Percentiles rank a stretch among this genome's conserved stretches.
Conservation (phyloP, 2,113 vertebrate species). For the Bagarius yarrelli region DNA sequence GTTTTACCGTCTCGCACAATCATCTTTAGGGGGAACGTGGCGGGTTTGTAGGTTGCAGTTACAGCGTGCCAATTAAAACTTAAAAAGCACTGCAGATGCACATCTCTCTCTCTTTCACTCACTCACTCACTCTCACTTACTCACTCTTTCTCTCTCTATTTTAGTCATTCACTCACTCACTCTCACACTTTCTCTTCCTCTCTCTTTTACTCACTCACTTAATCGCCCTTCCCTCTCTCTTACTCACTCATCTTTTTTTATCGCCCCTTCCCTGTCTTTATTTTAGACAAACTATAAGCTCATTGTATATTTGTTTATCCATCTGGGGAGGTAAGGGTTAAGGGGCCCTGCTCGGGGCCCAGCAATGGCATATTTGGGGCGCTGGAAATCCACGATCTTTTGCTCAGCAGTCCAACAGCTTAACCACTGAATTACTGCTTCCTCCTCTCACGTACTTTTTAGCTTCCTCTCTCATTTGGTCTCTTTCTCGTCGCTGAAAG, state of each 20-base stretch:
- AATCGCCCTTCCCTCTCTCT: background rate
- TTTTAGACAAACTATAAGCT: too few relatives aligned
- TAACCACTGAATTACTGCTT: too few relatives aligned
- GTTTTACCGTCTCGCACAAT: background rate
- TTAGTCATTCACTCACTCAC: background rate
- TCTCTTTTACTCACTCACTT: background rate
- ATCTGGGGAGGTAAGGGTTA: too few relatives aligned
- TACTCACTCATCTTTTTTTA: background rate
- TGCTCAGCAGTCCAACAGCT: too few relatives aligned
- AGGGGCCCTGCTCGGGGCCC: too few relatives aligned
- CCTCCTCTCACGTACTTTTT: background rate
- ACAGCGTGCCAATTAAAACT: conserved; percentile 2
- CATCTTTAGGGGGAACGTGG: background rate
- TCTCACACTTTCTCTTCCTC: background rate
- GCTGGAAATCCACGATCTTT: too few relatives aligned
- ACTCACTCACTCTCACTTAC: background rate
- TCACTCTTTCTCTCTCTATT: background rate
- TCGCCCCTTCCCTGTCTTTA: background rate
- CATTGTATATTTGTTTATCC: too few relatives aligned
- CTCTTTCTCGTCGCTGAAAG: background rate
- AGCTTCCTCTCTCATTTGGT: background rate
- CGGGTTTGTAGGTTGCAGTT: background rate
- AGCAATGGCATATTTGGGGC: too few relatives aligned
- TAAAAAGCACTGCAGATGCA: conserved; percentile 16
- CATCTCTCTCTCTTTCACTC: background rate